A percentile compares a stretch with the other conserved stretches of the same genome.
These are phyloP conservation scores for Oscheius onirici DNA, from an alignment of 2,888 invertebrate species.

Conservation along the genomic window DNA sequence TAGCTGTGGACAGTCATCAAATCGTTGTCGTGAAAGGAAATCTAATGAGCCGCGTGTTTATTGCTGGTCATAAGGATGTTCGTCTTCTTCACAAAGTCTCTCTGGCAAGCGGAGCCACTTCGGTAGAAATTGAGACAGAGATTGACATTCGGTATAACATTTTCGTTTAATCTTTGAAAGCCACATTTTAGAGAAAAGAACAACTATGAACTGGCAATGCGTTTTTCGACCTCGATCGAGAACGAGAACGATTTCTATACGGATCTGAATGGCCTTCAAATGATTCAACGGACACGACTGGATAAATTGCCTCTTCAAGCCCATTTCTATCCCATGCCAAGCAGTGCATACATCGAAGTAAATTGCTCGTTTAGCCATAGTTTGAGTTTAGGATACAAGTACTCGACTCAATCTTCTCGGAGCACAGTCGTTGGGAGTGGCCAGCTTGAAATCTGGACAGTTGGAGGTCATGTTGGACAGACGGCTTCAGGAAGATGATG, in stretches of 20 bases:
- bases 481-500: constrained; percentile 89
- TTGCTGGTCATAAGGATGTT: constrained; percentile 43
- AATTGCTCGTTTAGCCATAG: not conserved
- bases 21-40: constrained; percentile 50
- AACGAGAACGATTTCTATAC: constrained; percentile 72
- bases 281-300: constrained; percentile 85
- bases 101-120: constrained; percentile 42
- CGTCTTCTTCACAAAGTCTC: constrained; percentile 55
- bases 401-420: constrained; percentile 81
- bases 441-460: constrained; percentile 80
- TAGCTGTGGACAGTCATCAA: constrained; percentile 40
- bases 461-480: constrained; percentile 95
- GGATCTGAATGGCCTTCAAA: constrained; percentile 76
- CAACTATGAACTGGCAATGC: constrained; percentile 51
- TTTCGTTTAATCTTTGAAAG: no score
- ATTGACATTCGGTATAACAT: constrained; percentile 39
- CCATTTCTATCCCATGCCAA: constrained; percentile 93
- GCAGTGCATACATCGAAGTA: constrained; percentile 81
- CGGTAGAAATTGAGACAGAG: constrained; percentile 54
- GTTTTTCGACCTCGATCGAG: constrained; percentile 72
- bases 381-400: constrained; percentile 59
- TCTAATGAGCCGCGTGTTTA: constrained; percentile 51
- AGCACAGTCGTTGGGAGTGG: constrained; percentile 86
- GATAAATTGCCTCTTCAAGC: constrained; percentile 91
- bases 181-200: not conserved